Conservation (phyloP, 2,797 vertebrate species). For the Silurus lanzhouensis region DNA sequence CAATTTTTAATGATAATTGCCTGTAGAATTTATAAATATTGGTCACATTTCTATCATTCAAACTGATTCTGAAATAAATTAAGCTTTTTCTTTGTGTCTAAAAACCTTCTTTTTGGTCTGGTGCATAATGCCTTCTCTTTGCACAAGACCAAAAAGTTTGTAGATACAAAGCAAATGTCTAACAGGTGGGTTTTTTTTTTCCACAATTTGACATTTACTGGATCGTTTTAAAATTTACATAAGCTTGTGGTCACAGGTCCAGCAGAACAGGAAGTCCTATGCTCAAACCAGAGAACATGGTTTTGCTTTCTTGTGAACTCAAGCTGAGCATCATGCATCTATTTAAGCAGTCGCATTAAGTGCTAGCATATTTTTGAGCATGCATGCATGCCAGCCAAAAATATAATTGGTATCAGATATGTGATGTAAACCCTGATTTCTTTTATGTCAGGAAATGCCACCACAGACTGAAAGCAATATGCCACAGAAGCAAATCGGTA, state of each 20-base stretch:
- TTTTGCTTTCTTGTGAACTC: neutral
- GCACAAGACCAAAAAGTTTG: too few species aligned
- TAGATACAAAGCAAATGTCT: too few species aligned
- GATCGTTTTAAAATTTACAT: conserved; percentile 66
- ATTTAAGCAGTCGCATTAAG: neutral
- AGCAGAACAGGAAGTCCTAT: conserved; percentile 70
- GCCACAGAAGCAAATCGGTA: conserved; percentile 81
- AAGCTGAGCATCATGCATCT: neutral
- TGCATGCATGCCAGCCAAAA: neutral
- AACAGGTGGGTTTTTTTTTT: too few species aligned
- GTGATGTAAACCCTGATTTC: conserved; percentile 56
- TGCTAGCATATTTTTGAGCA: neutral
- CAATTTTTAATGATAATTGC: neutral
- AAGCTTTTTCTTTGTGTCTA: neutral
- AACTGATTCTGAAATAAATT: neutral
- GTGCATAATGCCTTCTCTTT: neutral
- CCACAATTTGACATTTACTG: neutral
- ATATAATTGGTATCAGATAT: neutral
- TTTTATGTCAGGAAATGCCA: conserved; percentile 57
- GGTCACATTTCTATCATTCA: neutral
- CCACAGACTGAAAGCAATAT: conserved; percentile 44
- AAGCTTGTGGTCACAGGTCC: conserved; percentile 68
- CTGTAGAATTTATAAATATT: neutral
- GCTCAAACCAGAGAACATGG: conserved; percentile 9
- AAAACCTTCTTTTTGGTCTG: neutral